Evolutionary conservation across 2,888 invertebrate genomes (phyloP), one percentile per base, ranked within the genome.

Genomic region (Agriotes lineatus): DNA sequence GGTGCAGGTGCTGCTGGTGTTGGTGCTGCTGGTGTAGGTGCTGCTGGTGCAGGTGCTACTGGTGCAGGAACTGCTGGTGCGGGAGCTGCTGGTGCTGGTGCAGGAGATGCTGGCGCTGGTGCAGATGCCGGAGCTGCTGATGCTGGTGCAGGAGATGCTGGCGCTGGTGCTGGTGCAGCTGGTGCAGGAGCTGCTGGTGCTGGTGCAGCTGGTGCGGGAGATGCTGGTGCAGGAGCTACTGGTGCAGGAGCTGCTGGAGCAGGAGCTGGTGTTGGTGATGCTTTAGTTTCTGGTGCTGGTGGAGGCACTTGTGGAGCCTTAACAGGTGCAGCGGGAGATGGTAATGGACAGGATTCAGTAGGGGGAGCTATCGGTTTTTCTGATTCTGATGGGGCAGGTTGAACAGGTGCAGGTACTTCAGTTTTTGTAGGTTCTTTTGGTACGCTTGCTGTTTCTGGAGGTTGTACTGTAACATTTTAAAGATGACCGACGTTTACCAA

Each of bases 381-480:
- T 37, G 9, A 6, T 37, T 37, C n/a, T 37, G 37, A 10, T 37
- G 37, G 37, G n/a, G n/a, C 37, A n/a, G n/a, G 18, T 45, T 5
- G 10, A 45, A 20, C 10, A 16, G 20, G 10, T 20, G 10, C 9
- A n/a, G 45, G 20, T 19, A n/a, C 16, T 44, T 44, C 44, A 19
- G 44, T 1, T 19, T 45, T 45, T 22, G 25, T 20, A 42, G 42
- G 42, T 37, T 37, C 37, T 12, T 37, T 37, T 16, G 42, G 42
- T 18, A 9, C 42, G 16, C 42, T 42, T 16, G 12, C 48, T 22
- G 12, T 20, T 22, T 48, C 48, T n/a, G 48, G n/a, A 48, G 48
- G 3, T 22, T 48, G 20, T 22, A 48, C 48, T 48, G 48, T 48
- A 48, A 48, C 1, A 48, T 48, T 48, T 45, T 45, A n/a, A n/a